These are phyloP conservation scores for Bradypodion pumilum DNA, from an alignment of 2,797 vertebrate species.

Conservation along the genomic window DNA sequence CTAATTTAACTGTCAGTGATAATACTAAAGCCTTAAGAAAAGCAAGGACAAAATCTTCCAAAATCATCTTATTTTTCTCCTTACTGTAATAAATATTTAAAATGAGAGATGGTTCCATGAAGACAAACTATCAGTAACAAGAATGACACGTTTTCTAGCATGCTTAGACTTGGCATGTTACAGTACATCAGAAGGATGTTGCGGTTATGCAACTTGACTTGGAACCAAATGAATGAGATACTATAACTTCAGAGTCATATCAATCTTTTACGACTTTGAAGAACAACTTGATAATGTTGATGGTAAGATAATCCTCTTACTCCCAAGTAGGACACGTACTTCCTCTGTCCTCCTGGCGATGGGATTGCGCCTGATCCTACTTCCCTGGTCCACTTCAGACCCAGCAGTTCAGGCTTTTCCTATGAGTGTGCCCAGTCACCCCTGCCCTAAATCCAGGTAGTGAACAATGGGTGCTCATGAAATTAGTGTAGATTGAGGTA, in stretches of 20 bases:
- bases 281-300: neutral
- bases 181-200: neutral
- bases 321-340: no score
- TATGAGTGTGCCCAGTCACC: no score
- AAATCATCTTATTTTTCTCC: neutral
- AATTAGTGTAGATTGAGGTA: no score
- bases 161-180: neutral
- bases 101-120: neutral
- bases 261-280: neutral
- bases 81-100: neutral
- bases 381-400: no score
- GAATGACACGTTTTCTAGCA: neutral
- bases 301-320: no score
- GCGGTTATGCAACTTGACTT: neutral
- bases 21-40: neutral
- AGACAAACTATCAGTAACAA: neutral
- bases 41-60: neutral
- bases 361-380: no score
- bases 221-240: neutral
- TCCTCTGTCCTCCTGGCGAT: no score
- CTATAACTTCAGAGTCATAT: neutral
- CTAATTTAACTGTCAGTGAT: neutral
- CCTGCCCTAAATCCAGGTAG: no score
- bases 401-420: no score
- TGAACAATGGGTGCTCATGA: no score